These are phyloP conservation scores for Heliconius melpomene DNA, from an alignment of 1,140 invertebrate species.

Conservation along the genomic window DNA sequence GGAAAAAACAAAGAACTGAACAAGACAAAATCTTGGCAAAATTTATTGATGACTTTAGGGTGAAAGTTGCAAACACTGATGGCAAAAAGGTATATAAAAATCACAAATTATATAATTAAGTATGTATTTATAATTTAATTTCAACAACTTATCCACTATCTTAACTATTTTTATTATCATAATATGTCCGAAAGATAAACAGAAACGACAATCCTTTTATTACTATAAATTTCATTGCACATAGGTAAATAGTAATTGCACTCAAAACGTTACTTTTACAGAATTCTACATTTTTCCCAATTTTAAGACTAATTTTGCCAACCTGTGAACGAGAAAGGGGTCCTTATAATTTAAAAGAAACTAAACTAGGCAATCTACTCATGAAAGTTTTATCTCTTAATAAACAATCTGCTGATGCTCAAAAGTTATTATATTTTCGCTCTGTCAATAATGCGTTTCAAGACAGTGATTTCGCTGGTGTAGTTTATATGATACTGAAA, in stretches of 20 bases:
- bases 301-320: constrained; percentile 65
- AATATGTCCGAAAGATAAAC: no score
- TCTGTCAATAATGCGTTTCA: constrained; percentile 47
- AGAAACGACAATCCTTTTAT: no score
- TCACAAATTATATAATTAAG: not conserved
- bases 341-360: constrained; percentile 68
- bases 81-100: constrained; percentile 54
- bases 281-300: constrained; percentile 59
- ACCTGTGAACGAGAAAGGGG: constrained; percentile 61
- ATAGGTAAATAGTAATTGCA: not conserved
- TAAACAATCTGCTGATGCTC: constrained; percentile 54
- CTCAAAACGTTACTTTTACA: constrained; percentile 44
- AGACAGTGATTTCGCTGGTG: constrained; percentile 62
- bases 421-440: constrained; percentile 58
- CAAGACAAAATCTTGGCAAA: constrained; percentile 55
- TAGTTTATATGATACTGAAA: constrained; percentile 60
- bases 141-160: no score
- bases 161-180: no score
- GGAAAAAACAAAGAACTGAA: constrained; percentile 57
- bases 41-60: constrained; percentile 57
- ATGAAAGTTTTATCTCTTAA: constrained; percentile 61
- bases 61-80: constrained; percentile 44
- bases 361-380: constrained; percentile 58
- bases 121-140: not conserved
- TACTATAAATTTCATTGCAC: no score